Evolutionary conservation across 2,888 invertebrate genomes (phyloP).

Genomic region (Polymixis lichenea): DNA sequence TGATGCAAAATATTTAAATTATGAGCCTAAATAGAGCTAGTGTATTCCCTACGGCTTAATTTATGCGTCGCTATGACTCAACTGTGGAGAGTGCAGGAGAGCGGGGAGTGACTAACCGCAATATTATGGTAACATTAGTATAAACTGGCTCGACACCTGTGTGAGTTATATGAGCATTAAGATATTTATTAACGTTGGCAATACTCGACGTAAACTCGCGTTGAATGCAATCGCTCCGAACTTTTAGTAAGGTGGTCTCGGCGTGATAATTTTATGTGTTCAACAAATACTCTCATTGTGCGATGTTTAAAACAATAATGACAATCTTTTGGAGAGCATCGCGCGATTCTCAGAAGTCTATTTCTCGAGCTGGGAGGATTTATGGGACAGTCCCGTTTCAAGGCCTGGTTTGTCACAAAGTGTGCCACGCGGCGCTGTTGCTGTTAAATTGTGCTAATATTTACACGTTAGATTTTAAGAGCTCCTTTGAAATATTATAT

Average conservation of each 20-base stretch:
- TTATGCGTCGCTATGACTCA: constrained; percentile 63
- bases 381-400: constrained; percentile 56
- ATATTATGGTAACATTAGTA: constrained; percentile 58
- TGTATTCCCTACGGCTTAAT: constrained; percentile 57
- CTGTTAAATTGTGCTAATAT: constrained; percentile 67
- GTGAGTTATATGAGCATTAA: constrained; percentile 57
- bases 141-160: constrained; percentile 56
- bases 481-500: constrained; percentile 70
- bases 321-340: constrained; percentile 55
- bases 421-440: constrained; percentile 58
- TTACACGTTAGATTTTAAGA: constrained; percentile 65
- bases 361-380: constrained; percentile 54
- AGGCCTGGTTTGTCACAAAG: constrained; percentile 65
- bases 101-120: constrained; percentile 48
- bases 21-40: constrained; percentile 62
- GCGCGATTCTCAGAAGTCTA: constrained; percentile 59
- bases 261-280: constrained; percentile 32
- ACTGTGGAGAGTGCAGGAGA: constrained; percentile 41
- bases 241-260: constrained; percentile 19
- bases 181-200: constrained; percentile 57
- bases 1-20: constrained; percentile 70
- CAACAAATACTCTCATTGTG: constrained; percentile 35
- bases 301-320: constrained; percentile 56
- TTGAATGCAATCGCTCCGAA: constrained; percentile 30
- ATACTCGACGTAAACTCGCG: constrained; percentile 34